Evolutionary conservation across 2,113 vertebrate genomes (phyloP), one percentile per base, ranked within the genome.

Genomic region (Lipophrys pholis): DNA sequence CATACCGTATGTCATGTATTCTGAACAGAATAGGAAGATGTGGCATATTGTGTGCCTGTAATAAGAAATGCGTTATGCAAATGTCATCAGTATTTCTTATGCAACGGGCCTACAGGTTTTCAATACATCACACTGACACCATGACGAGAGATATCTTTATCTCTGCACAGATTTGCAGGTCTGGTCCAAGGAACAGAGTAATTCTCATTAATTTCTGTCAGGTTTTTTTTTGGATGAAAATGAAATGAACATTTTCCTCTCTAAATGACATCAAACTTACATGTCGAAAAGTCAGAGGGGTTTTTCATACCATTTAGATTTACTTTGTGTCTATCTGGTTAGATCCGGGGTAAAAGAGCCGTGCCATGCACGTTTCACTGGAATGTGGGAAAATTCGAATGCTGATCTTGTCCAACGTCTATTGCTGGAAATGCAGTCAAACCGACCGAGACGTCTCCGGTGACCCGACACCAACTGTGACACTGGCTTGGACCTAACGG

Each of bases 401-500:
- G 21, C 21, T 30, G 21, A 30, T 30, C 21, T 30, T 30, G 21
- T 30, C 21, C 21, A 30, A 30, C 4, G 21, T 30, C 21, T 4
- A 30, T 30, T 30, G 21, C 21, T 30, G 21, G 21, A 30, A 30
- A 30, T 30, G 21, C 2, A 43, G 21, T 41, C 36, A 7, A 40
- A 30, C 8, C 16, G 45, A 52, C 43, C 5, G 7, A n/a, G 43
- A 41, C 17, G 15, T 41, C 10, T 78, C 65, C 41, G n/a, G 48
- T 41, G 41, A 72, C 21, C 41, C 7, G 6, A 11, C 21, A 45
- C 11, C 6, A 21, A 11, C 53, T 45, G 17, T 12, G 12, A 48
- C 7, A 15, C 7, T 39, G 36, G 14, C 17, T n/a, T n/a, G 2
- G 9, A 58, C 59, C 42, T 69, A 15, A 73, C 53, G 58, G 58